Conservation (phyloP, 2,888 invertebrate species). For the Ethmia dodecea region DNA sequence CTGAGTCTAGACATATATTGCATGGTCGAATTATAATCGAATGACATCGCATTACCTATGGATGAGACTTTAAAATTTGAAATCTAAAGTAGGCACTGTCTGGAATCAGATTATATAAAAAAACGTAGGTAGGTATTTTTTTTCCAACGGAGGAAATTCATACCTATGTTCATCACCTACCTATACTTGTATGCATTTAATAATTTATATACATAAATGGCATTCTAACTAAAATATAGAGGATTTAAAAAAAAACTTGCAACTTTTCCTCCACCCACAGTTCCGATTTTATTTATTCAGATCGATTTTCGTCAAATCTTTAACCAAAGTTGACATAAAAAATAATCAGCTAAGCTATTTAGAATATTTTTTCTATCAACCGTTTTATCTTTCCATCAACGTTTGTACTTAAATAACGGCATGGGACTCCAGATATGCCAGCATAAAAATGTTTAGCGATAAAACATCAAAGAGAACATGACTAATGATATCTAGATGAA, state of each 20-base stretch:
- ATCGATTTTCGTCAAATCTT: too few relatives aligned
- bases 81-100: constrained; percentile 66
- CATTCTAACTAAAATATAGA: too few relatives aligned
- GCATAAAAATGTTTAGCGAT: constrained; percentile 61
- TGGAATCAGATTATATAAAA: constrained; percentile 45
- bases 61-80: constrained; percentile 68
- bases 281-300: too few relatives aligned
- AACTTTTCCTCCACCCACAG: too few relatives aligned
- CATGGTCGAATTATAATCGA: constrained; percentile 74
- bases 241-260: too few relatives aligned
- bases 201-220: too few relatives aligned
- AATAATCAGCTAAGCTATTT: constrained; percentile 12
- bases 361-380: constrained; percentile 32
- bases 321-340: constrained; percentile 4
- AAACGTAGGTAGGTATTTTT: too few relatives aligned
- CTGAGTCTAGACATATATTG: constrained; percentile 72
- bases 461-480: constrained; percentile 66
- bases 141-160: too few relatives aligned
- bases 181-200: too few relatives aligned
- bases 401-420: constrained; percentile 40
- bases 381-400: constrained; percentile 42
- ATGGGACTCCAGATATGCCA: constrained; percentile 41
- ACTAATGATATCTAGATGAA: constrained; percentile 68
- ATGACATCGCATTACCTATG: constrained; percentile 67
- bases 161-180: too few relatives aligned